phyloP scores from a whole-genome alignment of 64 coral and sea anemone genomes.

The Anthopleura sola region DNA sequence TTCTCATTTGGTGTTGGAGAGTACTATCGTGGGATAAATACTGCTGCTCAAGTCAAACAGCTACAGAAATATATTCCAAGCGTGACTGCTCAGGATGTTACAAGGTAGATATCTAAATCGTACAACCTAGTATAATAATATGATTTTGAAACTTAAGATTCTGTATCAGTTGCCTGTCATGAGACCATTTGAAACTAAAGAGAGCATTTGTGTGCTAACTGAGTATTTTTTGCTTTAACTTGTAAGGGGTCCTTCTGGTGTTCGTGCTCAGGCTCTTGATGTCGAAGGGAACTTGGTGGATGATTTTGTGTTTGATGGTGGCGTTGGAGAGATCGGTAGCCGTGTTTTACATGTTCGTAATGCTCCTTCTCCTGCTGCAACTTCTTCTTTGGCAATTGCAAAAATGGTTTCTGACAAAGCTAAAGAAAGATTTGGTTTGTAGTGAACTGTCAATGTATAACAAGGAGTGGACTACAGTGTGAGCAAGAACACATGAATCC shows the following conservation, averaged over 20 bases:
- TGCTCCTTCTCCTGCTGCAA: constrained; percentile 93
- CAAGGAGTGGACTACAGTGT: too few relatives aligned
- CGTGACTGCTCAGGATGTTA: constrained; percentile 60
- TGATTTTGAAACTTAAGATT: too few relatives aligned
- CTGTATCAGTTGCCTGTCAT: too few relatives aligned
- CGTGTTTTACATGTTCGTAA: constrained; percentile 91
- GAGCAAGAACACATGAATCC: too few relatives aligned
- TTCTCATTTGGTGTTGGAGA: constrained; percentile 85
- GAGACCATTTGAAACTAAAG: too few relatives aligned
- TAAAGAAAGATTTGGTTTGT: constrained; percentile 69
- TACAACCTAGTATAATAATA: too few relatives aligned
- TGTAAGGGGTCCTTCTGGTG: constrained; percentile 71
- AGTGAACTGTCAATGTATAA: not conserved
- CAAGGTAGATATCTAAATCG: constrained; percentile 36
- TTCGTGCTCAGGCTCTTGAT: constrained; percentile 96
- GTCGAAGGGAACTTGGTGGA: constrained; percentile 87
- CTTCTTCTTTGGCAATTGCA: constrained; percentile 91
- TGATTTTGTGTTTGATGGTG: constrained; percentile 94
- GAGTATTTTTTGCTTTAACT: not conserved
- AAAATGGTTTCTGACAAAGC: constrained; percentile 84
- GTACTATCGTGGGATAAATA: constrained; percentile 83
- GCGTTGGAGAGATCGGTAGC: constrained; percentile 72
- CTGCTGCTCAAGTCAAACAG: constrained; percentile 82
- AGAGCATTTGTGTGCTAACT: not conserved
- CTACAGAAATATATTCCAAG: constrained; percentile 88